Conservation (phyloP, 2,113 vertebrate genomes). For the Protomyctophum bolini region DNA sequence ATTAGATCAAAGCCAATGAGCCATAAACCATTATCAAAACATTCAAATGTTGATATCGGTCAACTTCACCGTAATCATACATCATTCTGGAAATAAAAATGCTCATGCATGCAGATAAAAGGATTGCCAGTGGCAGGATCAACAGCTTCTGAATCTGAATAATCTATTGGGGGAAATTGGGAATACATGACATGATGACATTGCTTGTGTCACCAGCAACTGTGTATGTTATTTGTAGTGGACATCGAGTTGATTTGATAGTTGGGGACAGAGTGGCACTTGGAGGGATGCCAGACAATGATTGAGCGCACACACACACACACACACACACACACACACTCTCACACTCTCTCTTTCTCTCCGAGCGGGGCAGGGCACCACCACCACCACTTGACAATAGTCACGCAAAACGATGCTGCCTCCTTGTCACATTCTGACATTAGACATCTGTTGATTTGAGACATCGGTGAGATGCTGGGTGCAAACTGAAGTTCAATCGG, state of each 20-base stretch:
- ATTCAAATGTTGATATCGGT: too few species aligned
- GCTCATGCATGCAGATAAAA: conserved; percentile 13
- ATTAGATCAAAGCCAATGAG: not conserved
- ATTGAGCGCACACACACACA: conserved; percentile 30
- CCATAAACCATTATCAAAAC: too few species aligned
- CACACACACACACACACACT: conserved; percentile 25
- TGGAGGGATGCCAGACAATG: conserved; percentile 59
- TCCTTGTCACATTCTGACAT: not conserved
- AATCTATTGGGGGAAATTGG: not conserved
- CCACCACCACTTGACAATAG: conserved; percentile 31
- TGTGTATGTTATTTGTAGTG: too few species aligned
- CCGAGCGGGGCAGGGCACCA: conserved; percentile 25
- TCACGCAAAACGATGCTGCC: conserved; percentile 8
- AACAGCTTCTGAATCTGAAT: not conserved
- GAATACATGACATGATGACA: not conserved
- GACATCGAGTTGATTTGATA: conserved; percentile 36
- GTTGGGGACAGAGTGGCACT: conserved; percentile 40
- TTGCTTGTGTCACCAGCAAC: not conserved
- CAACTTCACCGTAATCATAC: too few species aligned
- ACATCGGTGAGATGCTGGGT: not conserved
- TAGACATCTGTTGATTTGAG: not conserved
- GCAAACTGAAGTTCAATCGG: not conserved
- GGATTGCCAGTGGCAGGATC: conserved; percentile 16
- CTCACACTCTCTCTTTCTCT: conserved; percentile 9
- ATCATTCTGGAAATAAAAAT: conserved; percentile 6